Evolutionary conservation across 2,113 vertebrate species (phyloP), one percentile per base, ranked within the genome.

Genomic region (Clinocottus analis): DNA sequence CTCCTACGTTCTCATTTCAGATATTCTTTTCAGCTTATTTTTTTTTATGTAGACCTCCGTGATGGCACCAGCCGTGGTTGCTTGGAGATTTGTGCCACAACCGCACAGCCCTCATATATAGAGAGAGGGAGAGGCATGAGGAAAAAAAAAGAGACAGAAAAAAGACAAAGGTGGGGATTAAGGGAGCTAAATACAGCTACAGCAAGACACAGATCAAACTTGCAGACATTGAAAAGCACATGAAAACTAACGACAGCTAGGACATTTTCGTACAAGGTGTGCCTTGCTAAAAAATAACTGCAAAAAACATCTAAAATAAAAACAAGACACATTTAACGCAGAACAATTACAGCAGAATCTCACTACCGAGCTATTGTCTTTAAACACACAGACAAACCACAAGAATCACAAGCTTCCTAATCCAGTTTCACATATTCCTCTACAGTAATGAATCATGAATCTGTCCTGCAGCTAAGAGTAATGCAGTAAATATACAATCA

Each of bases 191-290:
- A 89, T 79, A 87, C 71, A 89, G 79, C 87, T 84, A 86, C 73
- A 89, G 80, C 77, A 77, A 86, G 80, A 91, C 75, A 93, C 64
- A 91, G 79, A 91, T 88, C 74, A 84, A 81, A 91, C 83, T 89
- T 88, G 83, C 84, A 90, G 49, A 91, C 85, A 90, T 74, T 82
- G 61, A 90, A 83, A 89, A 88, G 88, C 85, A 91, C 62, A 89
- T 77, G 72, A 82, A 81, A 74, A 79, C 85, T 80, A 83, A 79
- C 66, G 27, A 85, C 83, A 85, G 64, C 89, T 70, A 67, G 61
- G 72, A 91, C 82, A 85, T 86, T 71, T 85, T 67, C 29, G 35
- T 66, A 89, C 73, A 82, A 85, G 25, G 67, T 79, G 61, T 75
- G 72, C 56, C 72, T 80, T 72, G 68, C 74, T 77, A 68, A 68